Evolutionary conservation across 2,888 invertebrate genomes (phyloP).

Genomic region (Ectemnius cavifrons): DNA sequence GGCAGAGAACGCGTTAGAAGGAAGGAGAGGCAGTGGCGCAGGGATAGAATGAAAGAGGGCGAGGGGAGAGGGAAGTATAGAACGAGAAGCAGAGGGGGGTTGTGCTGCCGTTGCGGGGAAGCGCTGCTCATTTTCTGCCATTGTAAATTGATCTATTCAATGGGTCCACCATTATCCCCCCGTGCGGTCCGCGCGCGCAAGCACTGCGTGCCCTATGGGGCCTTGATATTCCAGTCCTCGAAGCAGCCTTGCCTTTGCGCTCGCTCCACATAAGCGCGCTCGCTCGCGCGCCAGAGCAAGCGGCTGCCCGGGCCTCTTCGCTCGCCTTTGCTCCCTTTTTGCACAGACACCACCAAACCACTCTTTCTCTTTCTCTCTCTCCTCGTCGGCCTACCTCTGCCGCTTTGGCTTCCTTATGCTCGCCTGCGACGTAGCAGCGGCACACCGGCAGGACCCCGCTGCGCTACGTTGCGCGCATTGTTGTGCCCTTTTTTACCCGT

Average conservation of each 20-base stretch:
- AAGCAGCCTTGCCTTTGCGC: constrained; percentile 21
- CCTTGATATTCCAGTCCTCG: constrained; percentile 49
- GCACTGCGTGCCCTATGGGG: constrained; percentile 67
- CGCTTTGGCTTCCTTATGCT: constrained; percentile 16
- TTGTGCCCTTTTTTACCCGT: constrained; percentile 69
- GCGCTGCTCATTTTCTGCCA: constrained; percentile 77
- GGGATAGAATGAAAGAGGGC: no score
- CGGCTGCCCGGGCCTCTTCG: no score
- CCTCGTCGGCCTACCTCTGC: constrained; percentile 18
- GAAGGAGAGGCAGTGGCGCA: no score
- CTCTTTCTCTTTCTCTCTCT: constrained; percentile 18
- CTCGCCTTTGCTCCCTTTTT: constrained; percentile 26
- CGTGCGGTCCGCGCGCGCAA: constrained; percentile 62
- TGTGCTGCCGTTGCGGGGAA: constrained; percentile 45
- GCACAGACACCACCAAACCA: constrained; percentile 36
- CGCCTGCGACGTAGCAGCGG: constrained; percentile 66
- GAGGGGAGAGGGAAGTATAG: neutral
- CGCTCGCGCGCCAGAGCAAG: constrained; percentile 14
- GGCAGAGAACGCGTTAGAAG: neutral
- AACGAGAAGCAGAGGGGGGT: constrained; percentile 7
- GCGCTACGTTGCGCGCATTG: constrained; percentile 71
- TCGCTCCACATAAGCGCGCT: constrained; percentile 29
- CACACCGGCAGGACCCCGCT: constrained; percentile 64
- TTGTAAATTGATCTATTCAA: constrained; percentile 79
- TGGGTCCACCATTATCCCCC: constrained; percentile 74